Conservation (phyloP, 2,888 invertebrate species). For the Cephalotes varians region DNA sequence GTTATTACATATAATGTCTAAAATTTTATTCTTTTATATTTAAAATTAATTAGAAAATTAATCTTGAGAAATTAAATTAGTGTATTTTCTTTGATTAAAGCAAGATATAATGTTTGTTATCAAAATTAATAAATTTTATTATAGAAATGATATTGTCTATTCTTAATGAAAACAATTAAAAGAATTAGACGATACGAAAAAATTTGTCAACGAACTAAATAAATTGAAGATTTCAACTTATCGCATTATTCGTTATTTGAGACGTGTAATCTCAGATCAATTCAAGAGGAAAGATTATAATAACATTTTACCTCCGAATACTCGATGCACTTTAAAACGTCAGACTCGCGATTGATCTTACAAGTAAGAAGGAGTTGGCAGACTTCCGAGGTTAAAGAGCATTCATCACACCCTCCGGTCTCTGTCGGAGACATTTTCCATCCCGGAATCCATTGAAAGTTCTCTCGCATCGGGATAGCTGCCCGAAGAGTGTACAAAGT, state of each 20-base stretch:
- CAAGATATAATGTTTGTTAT: not conserved
- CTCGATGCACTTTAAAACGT: slow-evolving; percentile 45
- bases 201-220: not conserved
- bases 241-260: not conserved
- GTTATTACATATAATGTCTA: not conserved
- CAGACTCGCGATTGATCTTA: slow-evolving; percentile 60
- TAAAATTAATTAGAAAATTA: not conserved
- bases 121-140: not conserved
- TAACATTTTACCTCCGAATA: slow-evolving; percentile 13
- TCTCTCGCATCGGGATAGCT: slow-evolving; percentile 67
- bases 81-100: not conserved
- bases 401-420: slow-evolving; percentile 75
- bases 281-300: not conserved
- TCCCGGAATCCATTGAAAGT: slow-evolving; percentile 73
- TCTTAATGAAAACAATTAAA: not conserved
- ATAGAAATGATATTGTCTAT: not conserved
- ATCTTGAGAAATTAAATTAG: not conserved
- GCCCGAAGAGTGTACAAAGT: slow-evolving; percentile 67
- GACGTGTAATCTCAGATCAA: not conserved
- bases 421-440: slow-evolving; percentile 69
- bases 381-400: slow-evolving; percentile 67
- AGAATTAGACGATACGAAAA: not conserved
- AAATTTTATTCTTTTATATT: not conserved
- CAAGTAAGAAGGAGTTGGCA: slow-evolving; percentile 61
- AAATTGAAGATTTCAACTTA: not conserved